Base-by-base conservation (phyloP, 2,113 vertebrate species). In the Amazona vittata region DNA sequence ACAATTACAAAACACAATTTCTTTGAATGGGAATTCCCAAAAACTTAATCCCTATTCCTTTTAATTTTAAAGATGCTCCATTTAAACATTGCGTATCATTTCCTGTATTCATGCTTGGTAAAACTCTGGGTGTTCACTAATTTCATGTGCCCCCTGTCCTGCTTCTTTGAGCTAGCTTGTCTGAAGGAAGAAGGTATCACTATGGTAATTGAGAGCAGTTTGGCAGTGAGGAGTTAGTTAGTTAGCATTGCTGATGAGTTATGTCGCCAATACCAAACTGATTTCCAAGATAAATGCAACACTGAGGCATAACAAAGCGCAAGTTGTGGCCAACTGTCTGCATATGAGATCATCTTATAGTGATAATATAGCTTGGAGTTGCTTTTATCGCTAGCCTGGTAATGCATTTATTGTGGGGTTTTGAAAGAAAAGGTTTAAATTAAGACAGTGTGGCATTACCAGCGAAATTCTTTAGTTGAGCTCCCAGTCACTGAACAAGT, bases 251-350 rank as follows among this genome's bases (percentile, higher is more conserved):
- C 89, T 94, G 91, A 78, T 93, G 91, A 93, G 89, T 95, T 95
- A 70, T 94, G 87, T 79, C 75, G 60, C 91, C 84, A 63, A 86
- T 91, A 88, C 75, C 91, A 12, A 93, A 81, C 89, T 70, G 94
- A 95, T 94, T 96, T 91, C 87, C 85, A 67, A 94, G 84, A 96
- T 70, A 97, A 94, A 90, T 86, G 49, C 82, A 49, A 49, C 55
- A 67, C 82, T 9, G 75, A 80, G 75, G 91, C 87, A 12, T 74
- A 85, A 77, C 82, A 93, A 96, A 96, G 82, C 90, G 49, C 78
- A 16, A 80, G 87, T 46, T 95, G 71, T 90, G 74, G 81, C 89
- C 77, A 95, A 59, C 81, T 80, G 85, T 93, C 93, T 89, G 75
- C 15, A 1, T 43, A 75, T 78, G 94, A 70, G 94, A 93, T 90